Evolutionary conservation across 2,888 invertebrate species (phyloP), one percentile per base, ranked within the genome.

Genomic region (Epistrophe eligans): DNA sequence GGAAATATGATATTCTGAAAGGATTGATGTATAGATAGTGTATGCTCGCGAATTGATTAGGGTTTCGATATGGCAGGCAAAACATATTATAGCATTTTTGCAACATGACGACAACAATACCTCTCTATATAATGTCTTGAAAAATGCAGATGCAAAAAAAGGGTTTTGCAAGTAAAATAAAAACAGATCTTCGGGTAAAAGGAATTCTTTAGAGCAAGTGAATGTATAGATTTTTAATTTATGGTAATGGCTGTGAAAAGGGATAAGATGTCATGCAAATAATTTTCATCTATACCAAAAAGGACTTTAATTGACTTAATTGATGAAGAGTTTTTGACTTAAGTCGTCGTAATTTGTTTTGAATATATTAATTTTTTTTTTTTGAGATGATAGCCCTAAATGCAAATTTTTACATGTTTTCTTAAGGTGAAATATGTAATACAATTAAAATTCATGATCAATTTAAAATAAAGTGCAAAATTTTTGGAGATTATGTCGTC

Each of bases 1-100:
- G 76, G 87, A 87, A 87, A 87, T 76, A 70, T 77, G 77, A 85
- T 85, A 72, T 77, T 57, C 48, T 40, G 13, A 43, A 79, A 83
- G 45, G 74, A 76, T 77, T 40, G 62, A 24, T 38, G 55, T 10
- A 45, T n/a, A n/a, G n/a, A n/a, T n/a, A n/a, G n/a, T n/a, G 24
- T 24, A 24, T 67, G 60, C 32, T 82, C 64, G 87, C 74, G 71
- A 79, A 71, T 43, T 45, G 57, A 80, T 35, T 50, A 70, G 73
- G 79, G 79, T 57, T 74, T 40, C 15, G 48, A 62, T 70, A 40
- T 38, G 40, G 35, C 8, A 35, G 19, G 13, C 24, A 8, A 38
- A 9, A 62, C 45, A 57, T n/a, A 24, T 24, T 24, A 76, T 77
- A 48, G 81, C 24, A 43, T 70, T 71, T 64, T 79, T 79, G 82